These are phyloP conservation scores for Acrobasis suavella DNA, from an alignment of 2,888 invertebrate species.

Conservation along the genomic window DNA sequence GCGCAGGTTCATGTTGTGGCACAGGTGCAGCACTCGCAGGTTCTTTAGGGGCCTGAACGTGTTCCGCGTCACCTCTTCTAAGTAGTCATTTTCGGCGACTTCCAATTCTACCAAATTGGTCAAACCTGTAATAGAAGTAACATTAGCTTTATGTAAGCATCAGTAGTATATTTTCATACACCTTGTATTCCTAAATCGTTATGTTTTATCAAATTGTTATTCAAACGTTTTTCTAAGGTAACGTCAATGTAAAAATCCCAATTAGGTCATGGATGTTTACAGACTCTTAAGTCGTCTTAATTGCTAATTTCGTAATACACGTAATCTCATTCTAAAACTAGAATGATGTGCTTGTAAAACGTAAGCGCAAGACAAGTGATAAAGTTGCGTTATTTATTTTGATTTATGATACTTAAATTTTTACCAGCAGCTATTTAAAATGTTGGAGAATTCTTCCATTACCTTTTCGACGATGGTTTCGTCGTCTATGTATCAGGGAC, in stretches of 20 bases:
- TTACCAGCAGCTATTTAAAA: not conserved
- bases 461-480: constrained; percentile 1
- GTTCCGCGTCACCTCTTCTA: constrained; percentile 80
- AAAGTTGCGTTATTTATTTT: not conserved
- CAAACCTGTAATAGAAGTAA: constrained; percentile 67
- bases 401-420: not conserved
- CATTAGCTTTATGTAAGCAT: no score
- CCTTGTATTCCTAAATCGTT: no score
- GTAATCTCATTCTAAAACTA: constrained; percentile 23
- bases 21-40: constrained; percentile 70
- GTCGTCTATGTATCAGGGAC: constrained; percentile 1
- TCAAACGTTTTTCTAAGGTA: not conserved
- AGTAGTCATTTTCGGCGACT: constrained; percentile 81
- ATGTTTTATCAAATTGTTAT: not conserved
- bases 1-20: constrained; percentile 77
- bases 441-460: not conserved
- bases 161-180: no score
- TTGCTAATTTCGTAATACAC: constrained; percentile 24
- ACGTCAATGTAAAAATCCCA: constrained; percentile 10
- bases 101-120: constrained; percentile 80
- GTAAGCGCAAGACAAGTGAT: constrained; percentile 15
- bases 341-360: constrained; percentile 22
- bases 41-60: constrained; percentile 77
- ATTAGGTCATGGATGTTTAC: constrained; percentile 24
- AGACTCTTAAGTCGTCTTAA: constrained; percentile 22